Evolutionary conservation across 2,888 invertebrate species (phyloP), one percentile per base, ranked within the genome.

Genomic region (Eupithecia centaureata): DNA sequence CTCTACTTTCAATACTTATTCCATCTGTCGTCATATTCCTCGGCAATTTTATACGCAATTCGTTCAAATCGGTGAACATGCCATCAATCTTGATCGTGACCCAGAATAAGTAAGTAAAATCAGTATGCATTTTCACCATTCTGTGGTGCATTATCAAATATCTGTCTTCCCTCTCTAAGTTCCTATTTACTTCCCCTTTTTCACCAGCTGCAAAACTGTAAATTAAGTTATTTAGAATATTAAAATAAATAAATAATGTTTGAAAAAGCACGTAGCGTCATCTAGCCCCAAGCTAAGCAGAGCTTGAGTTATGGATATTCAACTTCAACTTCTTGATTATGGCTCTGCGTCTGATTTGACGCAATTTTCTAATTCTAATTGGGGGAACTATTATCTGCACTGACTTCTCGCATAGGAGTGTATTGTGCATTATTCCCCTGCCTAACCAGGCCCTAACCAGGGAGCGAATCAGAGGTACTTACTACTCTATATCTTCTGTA

Each of bases 91-190:
- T 73, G 2, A 83, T 69, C 59, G 83, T 32, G 1, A 84, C 81
- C 82, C 83, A 82, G 75, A 76, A 84, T 0, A 77, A n/a, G 58
- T 84, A 83, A 0, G 79, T 32, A 54, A 80, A 84, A 30, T 86
- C 84, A 0, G 78, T 74, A 59, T 86, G 80, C 0, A 80, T 7
- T 32, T 75, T 81, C 1, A 78, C 76, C 0, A 72, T 73, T 18
- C 75, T 79, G 4, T 79, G 73, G 42, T 85, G 84, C n/a, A 76
- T 28, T 2, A 52, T 60, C 28, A 78, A 51, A 38, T 56, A 38
- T 4, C 2, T 2, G 27, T 47, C 22, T 3, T 27, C 27, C 1
- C 28, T 3, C 0, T 28, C 0, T 13, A 7, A 15, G 0, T 13
- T 3, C 3, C 1, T 0, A 12, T 51, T 54, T 2, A 3, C 10